phyloP scores from a whole-genome alignment of 2,888 invertebrate species.

The Pterostichus niger region DNA sequence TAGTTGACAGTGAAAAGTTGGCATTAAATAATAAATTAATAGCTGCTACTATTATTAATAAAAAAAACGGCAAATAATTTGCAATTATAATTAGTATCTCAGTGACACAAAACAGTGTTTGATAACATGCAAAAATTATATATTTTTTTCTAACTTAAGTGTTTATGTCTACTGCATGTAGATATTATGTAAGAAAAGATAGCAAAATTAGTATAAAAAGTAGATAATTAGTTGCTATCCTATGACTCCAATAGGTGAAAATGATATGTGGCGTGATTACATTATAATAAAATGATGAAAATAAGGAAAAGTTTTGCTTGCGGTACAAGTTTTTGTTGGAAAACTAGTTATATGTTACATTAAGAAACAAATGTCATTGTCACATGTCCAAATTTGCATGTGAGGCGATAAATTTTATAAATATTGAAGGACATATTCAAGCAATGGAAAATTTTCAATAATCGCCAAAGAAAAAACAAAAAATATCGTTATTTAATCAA shows the following conservation, averaged over 20 bases:
- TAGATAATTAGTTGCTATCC: constrained; percentile 18
- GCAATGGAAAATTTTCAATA: constrained; percentile 55
- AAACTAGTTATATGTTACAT: constrained; percentile 32
- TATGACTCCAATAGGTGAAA: neutral
- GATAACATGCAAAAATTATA: too few species aligned
- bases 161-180: too few species aligned
- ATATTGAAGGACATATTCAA: constrained; percentile 49
- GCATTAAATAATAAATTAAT: too few species aligned
- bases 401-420: constrained; percentile 48
- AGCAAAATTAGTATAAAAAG: neutral
- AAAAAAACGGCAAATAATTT: too few species aligned
- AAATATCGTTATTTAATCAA: constrained; percentile 18
- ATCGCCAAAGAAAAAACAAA: neutral
- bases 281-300: constrained; percentile 12
- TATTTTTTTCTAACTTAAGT: too few species aligned
- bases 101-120: too few species aligned
- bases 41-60: too few species aligned
- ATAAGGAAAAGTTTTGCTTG: constrained; percentile 33
- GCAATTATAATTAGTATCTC: too few species aligned
- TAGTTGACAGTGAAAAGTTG: too few species aligned
- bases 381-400: constrained; percentile 56
- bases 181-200: constrained; percentile 15
- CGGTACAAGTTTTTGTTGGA: constrained; percentile 35
- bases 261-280: constrained; percentile 26
- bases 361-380: constrained; percentile 60